Conservation (phyloP, 2,797 vertebrate species). For the Neomorphus geoffroyi region DNA sequence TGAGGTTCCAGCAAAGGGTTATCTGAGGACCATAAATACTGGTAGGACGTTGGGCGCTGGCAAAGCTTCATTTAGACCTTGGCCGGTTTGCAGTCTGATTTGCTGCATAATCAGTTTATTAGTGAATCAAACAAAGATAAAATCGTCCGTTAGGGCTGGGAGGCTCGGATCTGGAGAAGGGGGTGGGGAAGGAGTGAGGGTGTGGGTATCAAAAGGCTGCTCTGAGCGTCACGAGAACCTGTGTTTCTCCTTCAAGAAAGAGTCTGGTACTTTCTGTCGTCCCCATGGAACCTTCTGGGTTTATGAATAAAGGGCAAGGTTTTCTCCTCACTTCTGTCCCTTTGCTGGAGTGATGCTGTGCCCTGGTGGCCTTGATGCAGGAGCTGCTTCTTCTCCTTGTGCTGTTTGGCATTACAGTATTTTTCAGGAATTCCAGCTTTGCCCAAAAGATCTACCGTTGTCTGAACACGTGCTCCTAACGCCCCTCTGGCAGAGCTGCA, state of each 20-base stretch:
- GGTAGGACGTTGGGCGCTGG: neutral
- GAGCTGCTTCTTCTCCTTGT: neutral
- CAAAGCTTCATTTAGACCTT: neutral
- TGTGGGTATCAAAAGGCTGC: neutral
- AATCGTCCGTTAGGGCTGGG: neutral
- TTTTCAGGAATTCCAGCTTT: neutral
- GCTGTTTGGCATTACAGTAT: neutral
- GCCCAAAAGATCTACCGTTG: rapidly evolving
- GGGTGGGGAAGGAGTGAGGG: neutral
- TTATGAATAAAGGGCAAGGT: neutral
- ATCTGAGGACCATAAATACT: neutral
- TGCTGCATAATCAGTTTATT: neutral
- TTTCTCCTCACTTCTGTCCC: neutral
- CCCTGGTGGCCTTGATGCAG: neutral
- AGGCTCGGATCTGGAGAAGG: neutral
- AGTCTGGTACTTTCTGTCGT: rapidly evolving
- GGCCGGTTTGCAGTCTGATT: neutral
- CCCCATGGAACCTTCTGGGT: rapidly evolving
- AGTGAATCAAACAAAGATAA: neutral
- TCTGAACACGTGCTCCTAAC: neutral
- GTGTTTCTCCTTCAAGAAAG: neutral
- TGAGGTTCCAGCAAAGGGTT: neutral
- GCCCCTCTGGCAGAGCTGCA: rapidly evolving
- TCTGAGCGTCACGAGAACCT: rapidly evolving
- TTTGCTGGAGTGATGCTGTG: rapidly evolving